Base-by-base conservation (phyloP, 2,797 vertebrate genomes). In the Emydoidea blandingii region DNA sequence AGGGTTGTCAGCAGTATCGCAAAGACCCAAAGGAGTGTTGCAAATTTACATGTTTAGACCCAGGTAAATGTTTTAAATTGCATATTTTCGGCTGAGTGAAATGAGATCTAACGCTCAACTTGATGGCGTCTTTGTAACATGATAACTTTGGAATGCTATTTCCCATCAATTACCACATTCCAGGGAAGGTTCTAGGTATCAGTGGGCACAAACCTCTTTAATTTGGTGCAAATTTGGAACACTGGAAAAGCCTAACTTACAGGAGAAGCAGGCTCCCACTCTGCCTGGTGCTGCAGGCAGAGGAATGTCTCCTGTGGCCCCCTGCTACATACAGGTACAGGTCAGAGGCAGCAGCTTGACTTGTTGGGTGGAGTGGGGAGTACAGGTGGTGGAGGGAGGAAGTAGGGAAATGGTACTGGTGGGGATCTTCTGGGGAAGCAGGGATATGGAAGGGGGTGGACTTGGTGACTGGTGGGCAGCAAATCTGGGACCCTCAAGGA, bases 11-110 rank as follows among this genome's bases (percentile, higher is more conserved):
- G 96, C 99, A 99, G 94, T 99, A 99, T 87, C 99, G 98, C 37
- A 99, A 99, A 95, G 99, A 99, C 94, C 99, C 99, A 8, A 99
- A 99, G 97, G 99, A 99, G 96, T 99, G 99, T 98, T 99, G 99
- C 99, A 99, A 99, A 96, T 99, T 99, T 96, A 99, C 99, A 65
- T 99, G 99, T 87, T 98, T 99, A 68, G 99, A 99, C 97, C 99
- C 99, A 98, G 99, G 99, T 99, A 98, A 97, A 96, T 57, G 54
- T 2, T 57, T 31, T 29, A 4, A 2, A 1, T 18, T n/a, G 79
- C 79, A 5, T 21, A 8, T 18, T 68, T 86, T 41, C 56, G 29
- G 31, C 62, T 37, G 80, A 41, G 52, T 27, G n/a, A 68, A 85
- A 50, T 31, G 0, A 49, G 81, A 5, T 4, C 53, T 47, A 44